Evolutionary conservation across 37 sponge, comb jelly and placozoan genomes (phyloP).

Genomic region (Dysidea cf. avara): DNA sequence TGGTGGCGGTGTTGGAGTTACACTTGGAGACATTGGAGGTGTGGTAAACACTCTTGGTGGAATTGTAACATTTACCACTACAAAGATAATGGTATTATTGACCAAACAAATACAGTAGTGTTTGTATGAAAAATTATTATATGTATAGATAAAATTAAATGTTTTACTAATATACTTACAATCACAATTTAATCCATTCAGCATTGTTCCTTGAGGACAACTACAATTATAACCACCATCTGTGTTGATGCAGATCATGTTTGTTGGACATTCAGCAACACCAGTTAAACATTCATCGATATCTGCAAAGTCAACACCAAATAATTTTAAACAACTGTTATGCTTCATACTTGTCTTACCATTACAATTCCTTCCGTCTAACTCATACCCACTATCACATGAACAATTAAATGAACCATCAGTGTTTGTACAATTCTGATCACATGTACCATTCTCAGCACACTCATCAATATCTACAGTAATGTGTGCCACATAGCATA

Average conservation of each 20-base stretch:
- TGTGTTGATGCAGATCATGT: not conserved
- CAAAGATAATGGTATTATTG: too few relatives aligned
- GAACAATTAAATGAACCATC: constrained; percentile 21
- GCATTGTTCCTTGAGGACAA: constrained; percentile 3
- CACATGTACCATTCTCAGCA: constrained; percentile 4
- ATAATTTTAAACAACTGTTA: not conserved
- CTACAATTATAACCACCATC: not conserved
- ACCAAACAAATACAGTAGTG: too few relatives aligned
- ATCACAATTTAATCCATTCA: not conserved
- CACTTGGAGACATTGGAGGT: too few relatives aligned
- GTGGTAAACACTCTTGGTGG: too few relatives aligned
- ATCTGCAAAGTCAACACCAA: not conserved
- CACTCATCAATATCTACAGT: constrained; percentile 15
- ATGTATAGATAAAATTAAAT: too few relatives aligned
- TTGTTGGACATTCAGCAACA: too few relatives aligned
- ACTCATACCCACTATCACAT: constrained; percentile 1
- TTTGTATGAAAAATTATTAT: too few relatives aligned
- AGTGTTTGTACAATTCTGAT: constrained; percentile 15
- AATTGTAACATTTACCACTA: too few relatives aligned
- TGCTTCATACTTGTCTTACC: not conserved
- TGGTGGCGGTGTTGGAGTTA: too few relatives aligned
- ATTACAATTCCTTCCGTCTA: constrained; percentile 1
- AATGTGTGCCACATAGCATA: constrained; percentile 19
- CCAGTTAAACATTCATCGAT: constrained; percentile 29
- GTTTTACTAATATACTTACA: too few relatives aligned